Conservation (phyloP, 2,888 invertebrate genomes). For the Lypha dubia region DNA sequence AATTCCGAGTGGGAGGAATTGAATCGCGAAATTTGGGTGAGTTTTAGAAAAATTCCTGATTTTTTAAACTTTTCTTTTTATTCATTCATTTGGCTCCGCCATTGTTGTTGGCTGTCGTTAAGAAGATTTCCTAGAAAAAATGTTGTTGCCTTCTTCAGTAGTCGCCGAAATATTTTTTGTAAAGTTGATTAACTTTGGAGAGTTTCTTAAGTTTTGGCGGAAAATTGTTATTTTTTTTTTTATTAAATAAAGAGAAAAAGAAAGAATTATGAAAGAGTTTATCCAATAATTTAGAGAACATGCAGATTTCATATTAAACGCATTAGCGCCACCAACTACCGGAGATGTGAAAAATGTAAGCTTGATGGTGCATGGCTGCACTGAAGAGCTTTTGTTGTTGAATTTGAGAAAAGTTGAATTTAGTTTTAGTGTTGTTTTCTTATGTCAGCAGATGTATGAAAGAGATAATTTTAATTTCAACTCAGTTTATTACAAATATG, state of each 20-base stretch:
- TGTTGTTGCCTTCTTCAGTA: slow-evolving; percentile 11
- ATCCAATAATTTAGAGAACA: not conserved
- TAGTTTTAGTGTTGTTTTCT: too few relatives aligned
- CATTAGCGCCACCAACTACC: not conserved
- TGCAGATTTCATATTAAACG: slow-evolving; percentile 2
- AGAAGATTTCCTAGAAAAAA: slow-evolving; percentile 11
- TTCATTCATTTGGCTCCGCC: not conserved
- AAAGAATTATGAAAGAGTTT: not conserved
- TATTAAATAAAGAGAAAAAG: too few relatives aligned
- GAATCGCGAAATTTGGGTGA: slow-evolving; percentile 81
- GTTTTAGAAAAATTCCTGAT: slow-evolving; percentile 75
- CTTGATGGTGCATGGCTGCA: not conserved
- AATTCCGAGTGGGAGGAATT: slow-evolving; percentile 80
- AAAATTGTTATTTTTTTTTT: not conserved
- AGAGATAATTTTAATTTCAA: too few relatives aligned
- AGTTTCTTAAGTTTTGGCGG: not conserved
- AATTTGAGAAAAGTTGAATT: not conserved
- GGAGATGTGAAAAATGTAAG: not conserved
- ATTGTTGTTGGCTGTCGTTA: slow-evolving; percentile 18
- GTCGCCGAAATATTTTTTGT: not conserved
- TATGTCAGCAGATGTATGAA: too few relatives aligned
- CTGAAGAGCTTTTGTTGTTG: not conserved
- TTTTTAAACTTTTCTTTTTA: slow-evolving; percentile 9
- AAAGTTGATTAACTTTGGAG: not conserved
- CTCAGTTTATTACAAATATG: too few relatives aligned